Base-by-base conservation (phyloP, 2,797 vertebrate genomes). In the Urocyon cinereoargenteus region DNA sequence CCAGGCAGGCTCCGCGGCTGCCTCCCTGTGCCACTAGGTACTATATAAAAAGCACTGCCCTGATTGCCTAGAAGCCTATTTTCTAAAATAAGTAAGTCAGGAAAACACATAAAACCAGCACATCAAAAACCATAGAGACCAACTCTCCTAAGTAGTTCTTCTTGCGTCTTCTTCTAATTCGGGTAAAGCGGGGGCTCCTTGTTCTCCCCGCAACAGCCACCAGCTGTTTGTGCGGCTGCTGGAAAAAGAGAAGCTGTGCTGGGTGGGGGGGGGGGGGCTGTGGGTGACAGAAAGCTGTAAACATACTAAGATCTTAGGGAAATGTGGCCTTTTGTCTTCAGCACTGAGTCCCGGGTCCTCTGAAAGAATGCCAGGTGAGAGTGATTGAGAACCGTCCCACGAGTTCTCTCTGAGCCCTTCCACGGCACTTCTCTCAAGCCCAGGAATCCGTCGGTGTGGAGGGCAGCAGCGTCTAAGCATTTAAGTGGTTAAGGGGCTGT, bases 41-140 rank as follows among this genome's bases (percentile, higher is more conserved):
- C 79, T 95, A 89, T 95, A 89, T 81, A 91, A 92, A 96, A 96
- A 97, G 75, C 92, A 66, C 62, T 81, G 94, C 24, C 73, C 96
- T 66, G 10, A 34, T 97, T 55, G 88, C 92, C 97, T 95, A 86
- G 77, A 94, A 92, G 92, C 61, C 95, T 70, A 61, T 85, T 97
- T 97, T 94, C 92, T 88, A 68, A 88, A 88, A 68, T 11, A 62
- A 95, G 62, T 75, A 93, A 92, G 75, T 72, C 36, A 93, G 68
- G 87, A 62, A 83, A 89, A 78, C 61, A 83, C 53, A 68, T 40
- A 96, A 90, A 96, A 55, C 49, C 92, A 82, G 91, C 79, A 91
- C 49, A 90, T 31, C 45, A 34, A 94, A 85, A 68, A 81, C 95
- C 87, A 86, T 0, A 85, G 82, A 92, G 93, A 96, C 79, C 68